Base-by-base conservation (phyloP, 2,113 vertebrate genomes). In the Lepisosteus oculatus region DNA sequence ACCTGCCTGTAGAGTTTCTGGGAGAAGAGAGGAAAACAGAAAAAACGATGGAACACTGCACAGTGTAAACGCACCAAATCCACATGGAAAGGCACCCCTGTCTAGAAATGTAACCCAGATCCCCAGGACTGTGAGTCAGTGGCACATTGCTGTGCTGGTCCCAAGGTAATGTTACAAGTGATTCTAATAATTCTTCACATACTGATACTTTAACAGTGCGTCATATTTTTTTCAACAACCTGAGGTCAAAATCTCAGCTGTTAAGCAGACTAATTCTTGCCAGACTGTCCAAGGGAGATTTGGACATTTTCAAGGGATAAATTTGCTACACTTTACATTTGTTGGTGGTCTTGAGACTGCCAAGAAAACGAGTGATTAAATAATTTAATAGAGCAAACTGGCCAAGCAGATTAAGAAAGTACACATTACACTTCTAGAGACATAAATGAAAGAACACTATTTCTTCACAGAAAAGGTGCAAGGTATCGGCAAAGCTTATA, bases 21-120 rank as follows among this genome's bases (percentile, higher is more conserved):
- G 29, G 29, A 29, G 29, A 29, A 29, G 29, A 29, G 29, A 29
- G 29, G 43, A 4, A 63, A 63, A 42, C 61, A n/a, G 8, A 42
- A 63, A 41, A 42, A 41, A 63, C 43, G 17, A 63, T 69, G 59
- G 69, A 72, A 69, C 66, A 66, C 64, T 77, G 67, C 78, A 79
- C 74, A 78, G 65, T 69, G 70, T 69, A 76, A 77, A 74, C 79
- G 86, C 78, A 81, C 77, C 81, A 81, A 72, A 51, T 17, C 29
- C 29, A 29, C 29, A 29, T 29, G 29, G 29, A 29, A 29, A 29
- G 29, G 29, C 29, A 29, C 29, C 29, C 29, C 29, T 29, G 29
- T 29, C 29, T 29, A 29, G 29, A 29, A 29, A 29, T 29, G 1
- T 29, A 29, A 29, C 29, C 29, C 29, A 29, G 29, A 29, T 29